Evolutionary conservation across 2,797 vertebrate genomes (phyloP).

Genomic region (Corythornis leucogaster): DNA sequence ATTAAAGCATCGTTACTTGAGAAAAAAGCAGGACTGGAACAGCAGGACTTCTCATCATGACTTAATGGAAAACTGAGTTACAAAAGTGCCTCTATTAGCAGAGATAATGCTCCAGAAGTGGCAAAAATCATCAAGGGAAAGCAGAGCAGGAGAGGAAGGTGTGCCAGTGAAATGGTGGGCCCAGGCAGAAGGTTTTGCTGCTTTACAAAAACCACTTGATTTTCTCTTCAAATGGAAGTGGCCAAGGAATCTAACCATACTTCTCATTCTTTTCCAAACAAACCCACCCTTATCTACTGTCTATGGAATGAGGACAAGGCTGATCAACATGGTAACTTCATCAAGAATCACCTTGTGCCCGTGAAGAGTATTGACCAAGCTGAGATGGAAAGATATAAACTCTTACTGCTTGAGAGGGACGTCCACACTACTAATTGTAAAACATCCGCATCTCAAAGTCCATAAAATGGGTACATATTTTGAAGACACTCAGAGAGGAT

Average conservation of each 20-base stretch:
- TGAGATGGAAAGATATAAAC: background rate
- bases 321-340: background rate
- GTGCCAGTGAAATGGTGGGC: background rate
- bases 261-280: background rate
- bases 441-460: background rate
- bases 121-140: conserved; percentile 6
- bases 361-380: background rate
- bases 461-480: background rate
- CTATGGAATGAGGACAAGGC: background rate
- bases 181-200: background rate
- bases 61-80: background rate
- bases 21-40: background rate
- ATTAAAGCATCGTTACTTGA: background rate
- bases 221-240: background rate
- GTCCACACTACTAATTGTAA: background rate
- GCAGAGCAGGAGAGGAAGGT: background rate
- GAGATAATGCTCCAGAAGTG: background rate
- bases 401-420: background rate
- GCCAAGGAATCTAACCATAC: background rate
- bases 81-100: background rate
- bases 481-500: background rate
- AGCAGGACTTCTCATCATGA: background rate
- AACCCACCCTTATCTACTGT: background rate
- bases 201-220: background rate
- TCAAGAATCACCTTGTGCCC: background rate